Percentiles rank a stretch among this genome's conserved stretches.
Conservation (phyloP, 2,888 invertebrate species). For the Diaprepes abbreviatus region DNA sequence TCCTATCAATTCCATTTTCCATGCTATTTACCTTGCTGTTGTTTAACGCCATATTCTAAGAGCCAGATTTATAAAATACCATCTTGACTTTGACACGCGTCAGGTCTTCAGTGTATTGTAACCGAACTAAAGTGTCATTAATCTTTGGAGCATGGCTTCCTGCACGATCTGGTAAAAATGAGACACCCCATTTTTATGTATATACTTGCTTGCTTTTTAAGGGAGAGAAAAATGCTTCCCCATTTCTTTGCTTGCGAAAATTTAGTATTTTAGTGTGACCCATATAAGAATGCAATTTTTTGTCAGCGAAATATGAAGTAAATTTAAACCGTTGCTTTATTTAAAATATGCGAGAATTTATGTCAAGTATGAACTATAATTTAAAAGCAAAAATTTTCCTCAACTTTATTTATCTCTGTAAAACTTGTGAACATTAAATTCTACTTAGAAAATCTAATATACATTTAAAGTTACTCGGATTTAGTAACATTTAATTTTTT, state of each 20-base stretch:
- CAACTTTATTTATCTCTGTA: too few relatives aligned
- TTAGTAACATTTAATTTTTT: too few relatives aligned
- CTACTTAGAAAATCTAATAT: too few relatives aligned
- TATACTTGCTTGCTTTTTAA: not conserved
- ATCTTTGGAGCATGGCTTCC: slow-evolving; percentile 14
- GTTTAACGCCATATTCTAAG: not conserved
- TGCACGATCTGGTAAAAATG: slow-evolving; percentile 17
- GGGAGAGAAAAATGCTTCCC: slow-evolving; percentile 7
- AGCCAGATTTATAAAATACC: slow-evolving; percentile 18
- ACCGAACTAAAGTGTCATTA: not conserved
- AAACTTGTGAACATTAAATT: too few relatives aligned
- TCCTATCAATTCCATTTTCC: not conserved
- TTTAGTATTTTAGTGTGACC: slow-evolving; percentile 1
- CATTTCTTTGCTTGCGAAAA: slow-evolving; percentile 7
- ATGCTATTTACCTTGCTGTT: too few relatives aligned
- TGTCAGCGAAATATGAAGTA: not conserved
- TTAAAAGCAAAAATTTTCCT: too few relatives aligned
- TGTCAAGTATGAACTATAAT: too few relatives aligned
- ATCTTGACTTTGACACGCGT: not conserved
- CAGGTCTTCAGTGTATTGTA: slow-evolving; percentile 10
- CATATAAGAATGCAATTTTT: slow-evolving; percentile 13
- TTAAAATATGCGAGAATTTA: too few relatives aligned
- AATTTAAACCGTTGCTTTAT: not conserved
- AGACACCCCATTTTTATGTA: slow-evolving; percentile 18
- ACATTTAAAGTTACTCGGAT: too few relatives aligned